Percentiles rank a stretch among this genome's conserved stretches.
phyloP scores from a whole-genome alignment of 1,140 invertebrate species.

The Amphibalanus amphitrite region DNA sequence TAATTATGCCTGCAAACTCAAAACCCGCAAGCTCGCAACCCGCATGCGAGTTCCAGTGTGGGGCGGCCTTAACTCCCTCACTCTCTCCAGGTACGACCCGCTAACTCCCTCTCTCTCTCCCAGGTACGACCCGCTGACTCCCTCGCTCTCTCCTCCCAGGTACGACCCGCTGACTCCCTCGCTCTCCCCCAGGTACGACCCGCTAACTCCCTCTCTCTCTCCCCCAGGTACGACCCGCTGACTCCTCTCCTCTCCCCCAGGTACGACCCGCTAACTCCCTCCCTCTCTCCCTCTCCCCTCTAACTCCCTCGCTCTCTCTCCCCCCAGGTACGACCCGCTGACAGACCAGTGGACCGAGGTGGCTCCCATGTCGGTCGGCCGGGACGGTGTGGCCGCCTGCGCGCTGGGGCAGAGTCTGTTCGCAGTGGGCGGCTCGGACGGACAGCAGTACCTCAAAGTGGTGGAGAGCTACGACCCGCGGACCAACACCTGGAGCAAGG shows the following conservation, averaged over 20 bases:
- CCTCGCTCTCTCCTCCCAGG: too few species aligned
- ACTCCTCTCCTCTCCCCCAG: conserved; percentile 26
- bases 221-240: too few species aligned
- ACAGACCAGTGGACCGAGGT: conserved; percentile 80
- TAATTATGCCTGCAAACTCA: too few species aligned
- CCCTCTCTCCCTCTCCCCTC: not conserved
- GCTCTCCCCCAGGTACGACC: too few species aligned
- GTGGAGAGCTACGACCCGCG: conserved; percentile 87
- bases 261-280: conserved; percentile 18
- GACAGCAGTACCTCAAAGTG: conserved; percentile 71
- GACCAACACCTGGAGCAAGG: conserved; percentile 65
- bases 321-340: conserved; percentile 44
- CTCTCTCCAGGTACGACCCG: too few species aligned
- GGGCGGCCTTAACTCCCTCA: too few species aligned
- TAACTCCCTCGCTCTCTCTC: not conserved
- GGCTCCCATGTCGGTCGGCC: conserved; percentile 60
- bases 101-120: too few species aligned
- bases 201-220: too few species aligned
- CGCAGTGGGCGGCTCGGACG: conserved; percentile 88
- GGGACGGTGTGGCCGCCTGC: conserved; percentile 83
- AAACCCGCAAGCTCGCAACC: too few species aligned
- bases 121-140: too few species aligned
- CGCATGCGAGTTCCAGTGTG: too few species aligned
- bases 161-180: too few species aligned
- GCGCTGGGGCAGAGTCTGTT: conserved; percentile 72